Evolutionary conservation across 2,888 invertebrate genomes (phyloP), one percentile per base, ranked within the genome.

Genomic region (Gerris lacustris): DNA sequence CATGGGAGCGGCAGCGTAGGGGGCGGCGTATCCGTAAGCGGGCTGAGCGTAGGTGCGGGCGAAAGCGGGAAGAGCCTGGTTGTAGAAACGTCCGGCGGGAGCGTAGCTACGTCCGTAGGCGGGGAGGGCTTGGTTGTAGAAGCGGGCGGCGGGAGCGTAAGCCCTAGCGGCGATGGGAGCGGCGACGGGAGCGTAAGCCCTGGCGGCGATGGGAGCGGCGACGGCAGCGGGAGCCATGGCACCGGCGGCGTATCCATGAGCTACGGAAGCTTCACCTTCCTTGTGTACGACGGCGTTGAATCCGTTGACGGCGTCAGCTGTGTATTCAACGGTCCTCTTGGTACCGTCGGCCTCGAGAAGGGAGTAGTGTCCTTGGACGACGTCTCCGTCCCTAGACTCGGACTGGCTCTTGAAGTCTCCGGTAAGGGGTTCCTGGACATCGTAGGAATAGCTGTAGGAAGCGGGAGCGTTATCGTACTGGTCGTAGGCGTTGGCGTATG

Each of bases 351-450:
- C 55, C 15, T 55, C 55, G 55, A 55, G 55, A 67, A 76, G 71
- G 47, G 80, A 80, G 77, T 81, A 81, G 75, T 80, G 79, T 5
- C 81, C 81, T 72, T 80, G 79, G 67, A 82, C 82, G 72, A 78
- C 79, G 73, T 82, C 81, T 5, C 82, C 82, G 71, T 81, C 80
- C 69, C 82, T 76, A 44, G 80, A 80, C 75, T 82, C 82, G 80
- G 80, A 80, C 76, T 81, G 81, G 70, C 78, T 80, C 76, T 82
- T 82, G 73, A 81, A 80, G 75, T 82, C 82, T 73, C 81, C 80
- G n/a, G 81, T 81, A 73, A 81, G 80, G 18, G 81, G 78, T 74
- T 82, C 82, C 75, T 81, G 80, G 67, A 82, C 81, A 69, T 79
- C 79, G 75, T 82, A 82, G 72, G 81, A 81, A 77, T 79, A 82